Conservation (phyloP, 2,113 vertebrate species). For the Panurus biarmicus region DNA sequence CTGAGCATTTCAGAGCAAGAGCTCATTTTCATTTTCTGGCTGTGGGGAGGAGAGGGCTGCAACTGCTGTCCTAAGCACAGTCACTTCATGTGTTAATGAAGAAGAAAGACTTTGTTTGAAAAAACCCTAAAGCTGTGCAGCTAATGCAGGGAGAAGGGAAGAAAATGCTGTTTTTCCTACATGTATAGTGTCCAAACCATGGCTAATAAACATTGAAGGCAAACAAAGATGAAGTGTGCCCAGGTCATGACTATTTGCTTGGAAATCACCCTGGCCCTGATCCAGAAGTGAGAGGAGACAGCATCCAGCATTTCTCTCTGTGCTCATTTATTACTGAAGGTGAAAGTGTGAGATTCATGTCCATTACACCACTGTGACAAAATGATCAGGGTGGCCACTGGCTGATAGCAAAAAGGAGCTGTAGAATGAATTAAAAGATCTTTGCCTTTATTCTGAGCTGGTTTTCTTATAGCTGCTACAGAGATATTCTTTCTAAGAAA, state of each 20-base stretch:
- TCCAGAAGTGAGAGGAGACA: conserved; percentile 1
- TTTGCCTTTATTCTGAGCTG: not conserved
- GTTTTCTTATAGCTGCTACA: not conserved
- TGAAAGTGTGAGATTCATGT: not conserved
- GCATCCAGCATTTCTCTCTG: not conserved
- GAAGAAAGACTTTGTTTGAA: not conserved
- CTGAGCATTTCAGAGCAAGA: not conserved
- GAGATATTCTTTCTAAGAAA: not conserved
- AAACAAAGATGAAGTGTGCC: not conserved
- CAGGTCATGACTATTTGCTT: not conserved
- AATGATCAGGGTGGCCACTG: not conserved
- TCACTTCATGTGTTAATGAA: not conserved
- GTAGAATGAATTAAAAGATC: not conserved
- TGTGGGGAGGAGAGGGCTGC: not conserved
- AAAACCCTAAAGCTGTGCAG: not conserved
- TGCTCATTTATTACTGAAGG: conserved; percentile 36
- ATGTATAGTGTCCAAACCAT: not conserved
- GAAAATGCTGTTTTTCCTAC: not conserved
- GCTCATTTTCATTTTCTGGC: not conserved
- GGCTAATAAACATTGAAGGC: not conserved
- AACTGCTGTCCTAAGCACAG: not conserved
- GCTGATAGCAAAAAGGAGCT: not conserved
- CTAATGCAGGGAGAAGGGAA: not conserved
- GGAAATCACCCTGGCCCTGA: not conserved
- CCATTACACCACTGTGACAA: not conserved